Percentiles rank a stretch among this genome's conserved stretches.
Conservation (phyloP, 2,113 vertebrate genomes). For the Fregetta grallaria region DNA sequence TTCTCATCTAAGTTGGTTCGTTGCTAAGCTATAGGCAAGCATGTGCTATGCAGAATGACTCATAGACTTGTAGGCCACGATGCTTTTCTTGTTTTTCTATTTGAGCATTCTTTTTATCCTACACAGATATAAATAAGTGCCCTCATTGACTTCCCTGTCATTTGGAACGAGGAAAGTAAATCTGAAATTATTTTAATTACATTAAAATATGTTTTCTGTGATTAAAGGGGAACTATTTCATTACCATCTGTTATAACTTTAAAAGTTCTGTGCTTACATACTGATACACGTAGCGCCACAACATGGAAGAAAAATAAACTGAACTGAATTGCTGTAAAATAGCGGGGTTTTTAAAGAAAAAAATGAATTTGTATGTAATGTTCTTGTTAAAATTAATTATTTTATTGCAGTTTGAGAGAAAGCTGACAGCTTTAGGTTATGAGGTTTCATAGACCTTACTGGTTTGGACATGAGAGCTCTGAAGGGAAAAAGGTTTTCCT, state of each 20-base stretch:
- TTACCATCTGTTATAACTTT: background rate
- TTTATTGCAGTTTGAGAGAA: background rate
- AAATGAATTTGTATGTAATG: background rate
- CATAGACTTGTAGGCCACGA: background rate
- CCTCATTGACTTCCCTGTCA: background rate
- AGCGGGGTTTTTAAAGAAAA: background rate
- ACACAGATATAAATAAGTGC: conserved; percentile 13
- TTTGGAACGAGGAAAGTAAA: background rate
- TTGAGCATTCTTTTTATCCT: background rate
- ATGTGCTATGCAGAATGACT: background rate
- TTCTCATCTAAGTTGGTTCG: background rate
- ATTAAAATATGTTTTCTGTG: background rate
- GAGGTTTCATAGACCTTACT: background rate
- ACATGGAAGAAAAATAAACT: background rate
- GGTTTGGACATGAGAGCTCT: background rate
- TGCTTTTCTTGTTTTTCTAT: conserved; percentile 36
- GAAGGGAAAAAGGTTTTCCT: background rate
- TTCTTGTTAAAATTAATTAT: background rate
- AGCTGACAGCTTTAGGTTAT: background rate
- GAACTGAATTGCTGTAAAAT: background rate
- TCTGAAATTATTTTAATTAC: background rate
- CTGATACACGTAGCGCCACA: background rate
- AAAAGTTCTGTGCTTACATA: background rate
- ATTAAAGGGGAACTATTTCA: background rate
- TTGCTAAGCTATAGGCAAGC: conserved; percentile 2